Conservation (phyloP, 2,113 vertebrate genomes). For the Lagopus muta region DNA sequence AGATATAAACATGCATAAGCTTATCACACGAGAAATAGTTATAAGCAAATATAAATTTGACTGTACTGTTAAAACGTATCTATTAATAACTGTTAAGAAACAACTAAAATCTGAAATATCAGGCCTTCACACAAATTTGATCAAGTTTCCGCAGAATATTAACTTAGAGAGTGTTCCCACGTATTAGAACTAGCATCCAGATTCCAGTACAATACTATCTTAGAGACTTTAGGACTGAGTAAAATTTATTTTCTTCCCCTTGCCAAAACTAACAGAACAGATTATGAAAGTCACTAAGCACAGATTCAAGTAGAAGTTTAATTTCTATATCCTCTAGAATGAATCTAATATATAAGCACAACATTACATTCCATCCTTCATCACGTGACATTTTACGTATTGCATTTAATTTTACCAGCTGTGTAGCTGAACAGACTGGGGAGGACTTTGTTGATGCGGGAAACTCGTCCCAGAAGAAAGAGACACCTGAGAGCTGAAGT, state of each 20-base stretch:
- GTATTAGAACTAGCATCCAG: background rate
- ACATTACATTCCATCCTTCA: background rate
- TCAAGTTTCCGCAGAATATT: background rate
- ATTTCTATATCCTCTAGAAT: background rate
- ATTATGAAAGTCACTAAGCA: background rate
- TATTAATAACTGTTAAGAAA: background rate
- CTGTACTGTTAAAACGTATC: background rate
- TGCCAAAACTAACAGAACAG: background rate
- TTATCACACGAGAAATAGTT: background rate
- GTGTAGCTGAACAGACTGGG: conserved; percentile 87
- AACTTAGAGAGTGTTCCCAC: background rate
- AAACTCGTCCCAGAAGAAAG: conserved; percentile 96
- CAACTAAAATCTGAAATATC: background rate
- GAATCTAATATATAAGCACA: background rate
- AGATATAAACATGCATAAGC: background rate
- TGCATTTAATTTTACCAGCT: conserved; percentile 79
- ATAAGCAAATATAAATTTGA: background rate
- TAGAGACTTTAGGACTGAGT: no score
- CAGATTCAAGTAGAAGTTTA: background rate
- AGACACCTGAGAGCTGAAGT: conserved; percentile 90
- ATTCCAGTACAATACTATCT: background rate
- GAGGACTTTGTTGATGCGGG: conserved; percentile 87
- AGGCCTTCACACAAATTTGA: background rate
- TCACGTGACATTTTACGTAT: background rate
- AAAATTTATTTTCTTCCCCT: background rate